These are phyloP conservation scores for Gobius niger DNA, from an alignment of 2,113 vertebrate genomes.

Conservation along the genomic window DNA sequence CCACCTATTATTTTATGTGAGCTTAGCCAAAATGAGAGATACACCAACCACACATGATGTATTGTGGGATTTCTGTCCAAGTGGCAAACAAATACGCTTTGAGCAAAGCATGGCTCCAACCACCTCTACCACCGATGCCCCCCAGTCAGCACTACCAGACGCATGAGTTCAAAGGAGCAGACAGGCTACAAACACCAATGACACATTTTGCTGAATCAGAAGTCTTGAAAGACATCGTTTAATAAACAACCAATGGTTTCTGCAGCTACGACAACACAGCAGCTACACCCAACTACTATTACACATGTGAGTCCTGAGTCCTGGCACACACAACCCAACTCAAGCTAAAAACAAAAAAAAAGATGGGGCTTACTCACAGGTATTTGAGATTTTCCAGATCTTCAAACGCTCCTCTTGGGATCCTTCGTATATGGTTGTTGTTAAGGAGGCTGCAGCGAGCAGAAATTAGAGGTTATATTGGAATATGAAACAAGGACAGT, in stretches of 20 bases:
- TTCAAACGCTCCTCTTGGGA: slow-evolving; percentile 90
- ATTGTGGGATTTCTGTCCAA: slow-evolving; percentile 40
- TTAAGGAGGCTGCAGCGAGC: slow-evolving; percentile 86
- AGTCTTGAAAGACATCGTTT: slow-evolving; percentile 3
- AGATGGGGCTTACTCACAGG: slow-evolving; percentile 85
- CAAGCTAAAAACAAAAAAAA: slow-evolving; percentile 1
- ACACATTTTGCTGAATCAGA: slow-evolving; percentile 25
- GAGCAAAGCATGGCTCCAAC: slow-evolving; percentile 21
- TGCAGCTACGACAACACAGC: slow-evolving; percentile 6
- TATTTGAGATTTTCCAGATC: slow-evolving; percentile 98
- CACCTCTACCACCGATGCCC: slow-evolving; percentile 32
- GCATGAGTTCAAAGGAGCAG: slow-evolving; percentile 51
- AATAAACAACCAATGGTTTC: slow-evolving; percentile 9
- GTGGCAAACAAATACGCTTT: slow-evolving; percentile 17
- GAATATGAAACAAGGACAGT: neutral
- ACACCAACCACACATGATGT: slow-evolving; percentile 26
- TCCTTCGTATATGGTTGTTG: slow-evolving; percentile 95
- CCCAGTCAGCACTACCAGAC: slow-evolving; percentile 48
- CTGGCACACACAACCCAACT: neutral
- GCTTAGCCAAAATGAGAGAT: neutral
- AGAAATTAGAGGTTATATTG: slow-evolving; percentile 24
- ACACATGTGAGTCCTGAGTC: slow-evolving; percentile 8
- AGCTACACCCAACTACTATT: neutral
- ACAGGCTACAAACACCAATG: slow-evolving; percentile 20
- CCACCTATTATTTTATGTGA: neutral